Base-by-base conservation (phyloP, 2,797 vertebrate species). In the Arnoldichthys spilopterus region DNA sequence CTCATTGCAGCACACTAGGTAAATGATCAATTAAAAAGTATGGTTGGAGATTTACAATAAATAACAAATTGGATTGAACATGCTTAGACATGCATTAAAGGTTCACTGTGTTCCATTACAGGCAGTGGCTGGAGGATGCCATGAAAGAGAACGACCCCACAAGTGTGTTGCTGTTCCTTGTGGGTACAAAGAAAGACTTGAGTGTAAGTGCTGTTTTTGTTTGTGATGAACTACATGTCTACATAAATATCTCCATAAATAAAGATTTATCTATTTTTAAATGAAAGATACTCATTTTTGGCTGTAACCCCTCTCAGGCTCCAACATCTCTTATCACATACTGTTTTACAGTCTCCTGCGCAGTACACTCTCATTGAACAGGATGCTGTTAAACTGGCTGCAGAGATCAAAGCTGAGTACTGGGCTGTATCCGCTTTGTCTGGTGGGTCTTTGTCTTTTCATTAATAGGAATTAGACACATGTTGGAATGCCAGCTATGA, bases 121-220 rank as follows among this genome's bases (percentile, higher is more conserved):
- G 94, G 86, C 96, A 96, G 87, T 98, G 96, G 96, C 92, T 97
- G 0, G 92, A 95, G 47, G 98, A 99, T 0, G 94, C 98, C 1
- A 83, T 98, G 88, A 98, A 95, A 82, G 98, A 98, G 87, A 99
- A 99, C 0, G 96, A 99, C 86, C 96, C 97, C 4, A 94, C 96
- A 15, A 92, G 79, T 0, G 95, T 96, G 67, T 94, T 98, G 85
- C 95, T 99, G 59, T 99, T 98, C 88, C 91, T 99, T 0, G 96
- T 99, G 20, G 97, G 97, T 81, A 98, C 96, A 86, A 99, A 99
- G 92, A 98, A 97, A 89, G 98, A 99, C 87, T 86, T 98, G 80
- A 96, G 95, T 2, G 98, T 99, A 89, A 88, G 96, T 95, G 59
- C 24, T 30, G 30, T 28, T 71, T 34, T 74, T 22, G 22, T 54